phyloP scores from a whole-genome alignment of 2,888 invertebrate species.

The Nemoura dubitans region DNA sequence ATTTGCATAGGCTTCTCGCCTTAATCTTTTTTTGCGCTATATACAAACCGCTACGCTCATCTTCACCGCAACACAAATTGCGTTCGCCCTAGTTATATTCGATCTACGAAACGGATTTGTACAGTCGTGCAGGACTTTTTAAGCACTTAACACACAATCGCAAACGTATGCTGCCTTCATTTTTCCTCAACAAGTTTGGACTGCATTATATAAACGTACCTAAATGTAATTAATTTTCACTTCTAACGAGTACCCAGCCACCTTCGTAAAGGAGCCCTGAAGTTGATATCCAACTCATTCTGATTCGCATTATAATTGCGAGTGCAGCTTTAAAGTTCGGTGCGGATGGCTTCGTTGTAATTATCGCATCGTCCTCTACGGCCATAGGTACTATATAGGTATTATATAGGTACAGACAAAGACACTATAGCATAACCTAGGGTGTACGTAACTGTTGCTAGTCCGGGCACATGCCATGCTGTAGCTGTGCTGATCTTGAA shows the following conservation, averaged over 20 bases:
- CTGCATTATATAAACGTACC: not conserved
- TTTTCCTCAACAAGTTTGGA: not conserved
- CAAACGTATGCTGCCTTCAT: not conserved
- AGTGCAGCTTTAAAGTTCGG: not conserved
- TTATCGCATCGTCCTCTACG: not conserved
- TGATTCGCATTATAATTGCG: not conserved
- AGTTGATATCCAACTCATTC: not conserved
- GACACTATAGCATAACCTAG: no score
- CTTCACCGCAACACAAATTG: no score
- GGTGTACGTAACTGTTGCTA: no score
- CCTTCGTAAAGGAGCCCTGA: not conserved
- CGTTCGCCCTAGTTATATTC: no score
- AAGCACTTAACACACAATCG: not conserved
- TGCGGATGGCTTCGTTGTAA: not conserved
- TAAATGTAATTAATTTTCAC: not conserved
- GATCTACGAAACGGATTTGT: conserved; percentile 3
- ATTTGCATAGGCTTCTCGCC: no score
- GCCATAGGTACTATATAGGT: not conserved
- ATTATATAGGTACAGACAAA: no score
- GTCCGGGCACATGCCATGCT: not conserved
- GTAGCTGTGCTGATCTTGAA: not conserved
- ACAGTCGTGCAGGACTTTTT: not conserved
- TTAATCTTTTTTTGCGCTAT: no score
- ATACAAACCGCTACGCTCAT: no score
- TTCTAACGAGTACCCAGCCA: not conserved